Evolutionary conservation across 2,113 vertebrate genomes (phyloP).

Genomic region (Myrmecobius fasciatus): DNA sequence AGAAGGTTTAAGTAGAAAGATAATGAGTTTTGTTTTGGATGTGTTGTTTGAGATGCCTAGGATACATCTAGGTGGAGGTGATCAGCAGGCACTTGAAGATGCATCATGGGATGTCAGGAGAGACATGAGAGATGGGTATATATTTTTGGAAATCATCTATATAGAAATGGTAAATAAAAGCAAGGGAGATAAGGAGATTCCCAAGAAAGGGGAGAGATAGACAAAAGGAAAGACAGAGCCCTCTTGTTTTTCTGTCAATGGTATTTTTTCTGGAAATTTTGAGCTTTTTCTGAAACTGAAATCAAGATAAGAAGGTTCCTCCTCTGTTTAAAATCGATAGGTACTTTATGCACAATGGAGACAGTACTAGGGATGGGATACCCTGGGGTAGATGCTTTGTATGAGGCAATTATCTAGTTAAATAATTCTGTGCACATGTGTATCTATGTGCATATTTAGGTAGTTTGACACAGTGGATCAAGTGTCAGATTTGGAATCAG

Average conservation of each 20-base stretch:
- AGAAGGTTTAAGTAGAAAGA: neutral
- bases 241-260: neutral
- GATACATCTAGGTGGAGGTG: neutral
- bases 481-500: neutral
- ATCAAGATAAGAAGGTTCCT: neutral
- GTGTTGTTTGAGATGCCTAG: neutral
- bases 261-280: neutral
- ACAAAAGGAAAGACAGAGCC: neutral
- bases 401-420: neutral
- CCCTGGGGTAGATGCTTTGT: neutral
- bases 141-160: neutral
- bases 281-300: neutral
- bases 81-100: neutral
- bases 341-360: neutral
- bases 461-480: neutral
- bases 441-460: neutral
- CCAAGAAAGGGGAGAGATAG: neutral
- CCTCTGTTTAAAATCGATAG: neutral
- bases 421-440: neutral
- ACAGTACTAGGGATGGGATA: neutral
- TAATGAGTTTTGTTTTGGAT: neutral
- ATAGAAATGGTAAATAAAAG: neutral
- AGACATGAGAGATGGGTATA: neutral
- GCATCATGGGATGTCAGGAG: neutral
- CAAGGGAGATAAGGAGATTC: neutral